Evolutionary conservation across 2,888 invertebrate species (phyloP), one percentile per base, ranked within the genome.

Genomic region (Norana najaformis): DNA sequence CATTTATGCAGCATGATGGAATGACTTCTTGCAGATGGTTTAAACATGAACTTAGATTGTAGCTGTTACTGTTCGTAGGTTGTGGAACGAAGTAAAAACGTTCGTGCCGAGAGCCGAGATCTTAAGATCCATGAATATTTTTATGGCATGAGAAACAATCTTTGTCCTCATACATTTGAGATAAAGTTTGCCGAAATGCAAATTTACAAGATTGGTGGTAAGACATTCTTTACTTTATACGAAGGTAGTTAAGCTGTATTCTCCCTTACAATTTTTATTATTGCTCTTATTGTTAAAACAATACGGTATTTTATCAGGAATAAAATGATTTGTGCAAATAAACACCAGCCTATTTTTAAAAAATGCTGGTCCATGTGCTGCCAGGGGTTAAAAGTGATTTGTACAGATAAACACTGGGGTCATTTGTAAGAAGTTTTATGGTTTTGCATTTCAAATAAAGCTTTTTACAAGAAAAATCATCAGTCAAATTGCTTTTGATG

Each of bases 81-180:
- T 14, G 98, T 98, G 0, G 98, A 98, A 94, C 96, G 98, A 35
- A 97, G 96, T 90, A 96, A 96, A 91, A 95, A 96, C 36, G 96
- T 96, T 90, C 96, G 98, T 88, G 89, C 82, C 0, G 98, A 98
- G 94, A 95, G 96, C 0, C 96, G 98, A 83, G 98, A 98, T 95
- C 96, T 96, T 89, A 96, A 97, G 89, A 97, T 98, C 14, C 96
- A 97, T 83, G 97, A 98, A 95, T 99, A 99, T 95, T 99, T 99
- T 95, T 99, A 99, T 95, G 99, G 99, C 95, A 96, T 92, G 96
- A 97, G 16, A 96, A 97, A 0, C 53, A 94, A 94, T 53, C 96
- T 98, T 91, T 98, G 98, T 95, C 98, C 98, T 0, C 98, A 98
- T 94, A 98, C 98, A 0, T 98, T 98, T 95, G 98, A 98, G 94